Evolutionary conservation across 2,113 vertebrate genomes (phyloP).

Genomic region (Vombatus ursinus): DNA sequence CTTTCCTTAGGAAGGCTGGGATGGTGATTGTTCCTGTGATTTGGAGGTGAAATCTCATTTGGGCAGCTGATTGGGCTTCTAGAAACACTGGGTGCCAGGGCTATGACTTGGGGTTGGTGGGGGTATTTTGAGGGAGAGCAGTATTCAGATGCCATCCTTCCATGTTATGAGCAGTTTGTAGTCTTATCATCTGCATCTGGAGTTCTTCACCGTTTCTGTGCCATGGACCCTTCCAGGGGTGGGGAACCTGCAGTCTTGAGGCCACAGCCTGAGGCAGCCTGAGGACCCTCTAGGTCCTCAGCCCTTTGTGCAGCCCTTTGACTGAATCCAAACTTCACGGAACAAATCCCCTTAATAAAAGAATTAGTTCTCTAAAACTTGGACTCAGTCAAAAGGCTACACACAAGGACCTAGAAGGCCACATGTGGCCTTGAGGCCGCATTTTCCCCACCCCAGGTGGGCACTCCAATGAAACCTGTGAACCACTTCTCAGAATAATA

Average conservation of each 20-base stretch:
- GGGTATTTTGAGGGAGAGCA: not conserved
- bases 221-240: not conserved
- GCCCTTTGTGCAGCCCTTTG: too few species aligned
- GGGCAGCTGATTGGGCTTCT: not conserved
- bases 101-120: not conserved
- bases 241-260: too few species aligned
- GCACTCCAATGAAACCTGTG: not conserved
- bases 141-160: not conserved
- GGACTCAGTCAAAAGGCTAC: too few species aligned
- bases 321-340: too few species aligned
- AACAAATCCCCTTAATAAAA: too few species aligned
- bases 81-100: not conserved
- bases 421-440: too few species aligned
- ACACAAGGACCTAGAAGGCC: too few species aligned
- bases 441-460: not conserved
- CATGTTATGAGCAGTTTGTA: not conserved
- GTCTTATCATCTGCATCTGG: not conserved
- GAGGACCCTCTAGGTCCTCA: too few species aligned
- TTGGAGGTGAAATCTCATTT: not conserved
- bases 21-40: not conserved
- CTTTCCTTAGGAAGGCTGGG: not conserved
- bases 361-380: too few species aligned
- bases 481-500: not conserved
- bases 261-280: too few species aligned
- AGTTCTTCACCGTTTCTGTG: not conserved